A percentile compares a stretch with the other conserved stretches of the same genome.
These are phyloP conservation scores for Romanogobio albipinnatus DNA, from an alignment of 2,113 vertebrate genomes.

Conservation along the genomic window DNA sequence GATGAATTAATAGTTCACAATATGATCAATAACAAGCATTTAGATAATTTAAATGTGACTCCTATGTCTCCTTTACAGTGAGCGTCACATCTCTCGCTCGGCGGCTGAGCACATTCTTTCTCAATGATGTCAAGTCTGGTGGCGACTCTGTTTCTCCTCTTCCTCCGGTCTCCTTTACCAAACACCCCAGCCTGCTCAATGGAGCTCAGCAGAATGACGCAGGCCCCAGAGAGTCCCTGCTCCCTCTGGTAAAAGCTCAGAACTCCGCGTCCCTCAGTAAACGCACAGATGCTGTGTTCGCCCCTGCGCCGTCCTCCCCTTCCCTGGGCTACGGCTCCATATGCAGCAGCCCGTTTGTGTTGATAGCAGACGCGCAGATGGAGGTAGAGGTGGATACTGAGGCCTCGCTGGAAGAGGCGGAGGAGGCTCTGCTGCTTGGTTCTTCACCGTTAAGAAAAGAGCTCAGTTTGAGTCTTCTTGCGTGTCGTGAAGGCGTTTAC, in stretches of 20 bases:
- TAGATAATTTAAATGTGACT: no score
- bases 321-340: constrained; percentile 52
- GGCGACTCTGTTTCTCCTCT: background rate
- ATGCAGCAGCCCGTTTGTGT: constrained; percentile 65
- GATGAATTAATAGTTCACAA: background rate
- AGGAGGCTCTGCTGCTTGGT: constrained; percentile 64
- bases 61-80: constrained; percentile 66
- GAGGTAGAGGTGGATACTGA: constrained; percentile 63
- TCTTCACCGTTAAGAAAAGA: constrained; percentile 70
- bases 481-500: constrained; percentile 68
- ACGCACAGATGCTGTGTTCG: background rate
- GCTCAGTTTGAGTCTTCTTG: constrained; percentile 77
- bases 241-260: constrained; percentile 38
- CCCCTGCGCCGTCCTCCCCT: background rate
- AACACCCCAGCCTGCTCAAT: constrained; percentile 7
- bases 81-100: constrained; percentile 76
- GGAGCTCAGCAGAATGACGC: constrained; percentile 54
- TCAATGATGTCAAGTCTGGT: constrained; percentile 64
- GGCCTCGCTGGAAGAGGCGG: constrained; percentile 69
- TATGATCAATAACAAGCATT: background rate
- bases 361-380: constrained; percentile 60
- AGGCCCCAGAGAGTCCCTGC: constrained; percentile 65
- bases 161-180: constrained; percentile 39
- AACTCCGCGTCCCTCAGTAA: background rate
- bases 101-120: constrained; percentile 80